phyloP scores from a whole-genome alignment of 2,888 invertebrate genomes.

The Cheilosia impressa region DNA sequence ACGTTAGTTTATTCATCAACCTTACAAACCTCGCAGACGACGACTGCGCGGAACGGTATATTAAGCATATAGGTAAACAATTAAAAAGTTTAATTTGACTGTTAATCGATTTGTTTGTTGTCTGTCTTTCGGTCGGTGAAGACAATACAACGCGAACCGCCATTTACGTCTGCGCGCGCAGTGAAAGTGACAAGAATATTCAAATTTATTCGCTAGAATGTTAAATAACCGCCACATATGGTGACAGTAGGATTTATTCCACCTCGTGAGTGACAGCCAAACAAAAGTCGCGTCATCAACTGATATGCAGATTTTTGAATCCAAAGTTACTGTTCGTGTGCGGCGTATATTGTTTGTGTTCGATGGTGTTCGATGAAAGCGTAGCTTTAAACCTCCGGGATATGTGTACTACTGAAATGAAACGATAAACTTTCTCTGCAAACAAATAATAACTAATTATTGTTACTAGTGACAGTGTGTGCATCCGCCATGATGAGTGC shows the following conservation, averaged over 20 bases:
- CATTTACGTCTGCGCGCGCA: constrained; percentile 18
- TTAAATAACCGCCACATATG: constrained; percentile 32
- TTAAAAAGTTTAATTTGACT: constrained; percentile 16
- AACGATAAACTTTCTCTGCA: constrained; percentile 35
- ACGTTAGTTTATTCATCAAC: not conserved
- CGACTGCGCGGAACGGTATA: too few relatives aligned
- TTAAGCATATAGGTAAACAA: not conserved
- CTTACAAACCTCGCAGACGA: not conserved
- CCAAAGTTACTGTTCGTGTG: not conserved
- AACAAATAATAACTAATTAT: not conserved
- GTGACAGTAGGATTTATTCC: constrained; percentile 18
- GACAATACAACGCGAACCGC: not conserved
- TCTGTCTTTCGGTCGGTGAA: not conserved
- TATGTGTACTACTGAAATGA: not conserved
- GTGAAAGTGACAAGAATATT: constrained; percentile 56
- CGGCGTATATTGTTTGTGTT: not conserved
- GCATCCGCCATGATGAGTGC: too few relatives aligned
- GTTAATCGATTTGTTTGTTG: constrained; percentile 33
- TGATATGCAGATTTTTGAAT: constrained; percentile 12
- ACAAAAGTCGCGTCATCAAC: not conserved
- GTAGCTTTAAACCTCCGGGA: constrained; percentile 9
- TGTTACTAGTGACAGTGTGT: too few relatives aligned
- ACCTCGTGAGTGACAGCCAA: constrained; percentile 6
- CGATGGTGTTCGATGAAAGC: constrained; percentile 37
- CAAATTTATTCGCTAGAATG: constrained; percentile 46